Evolutionary conservation across 2,113 vertebrate species (phyloP).

Genomic region (Panthera leo): DNA sequence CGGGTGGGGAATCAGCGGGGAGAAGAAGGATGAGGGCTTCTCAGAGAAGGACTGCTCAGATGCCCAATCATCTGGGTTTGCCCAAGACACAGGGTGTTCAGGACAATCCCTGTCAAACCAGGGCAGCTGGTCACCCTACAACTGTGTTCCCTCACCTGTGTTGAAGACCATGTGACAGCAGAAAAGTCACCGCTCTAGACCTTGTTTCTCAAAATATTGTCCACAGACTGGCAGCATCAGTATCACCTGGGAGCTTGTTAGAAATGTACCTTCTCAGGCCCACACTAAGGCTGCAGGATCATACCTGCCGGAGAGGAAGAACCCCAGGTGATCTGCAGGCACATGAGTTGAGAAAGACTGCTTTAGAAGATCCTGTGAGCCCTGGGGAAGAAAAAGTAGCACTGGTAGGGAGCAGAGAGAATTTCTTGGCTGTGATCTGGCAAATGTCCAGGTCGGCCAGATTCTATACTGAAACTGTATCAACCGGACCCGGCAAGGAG

Average conservation of each 20-base stretch:
- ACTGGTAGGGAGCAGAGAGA: background rate
- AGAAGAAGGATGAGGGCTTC: background rate
- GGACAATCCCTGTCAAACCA: background rate
- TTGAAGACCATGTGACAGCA: background rate
- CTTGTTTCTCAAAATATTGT: background rate
- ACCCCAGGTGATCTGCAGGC: background rate
- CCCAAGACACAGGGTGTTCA: background rate
- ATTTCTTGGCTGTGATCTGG: background rate
- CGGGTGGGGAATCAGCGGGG: background rate
- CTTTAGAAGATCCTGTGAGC: background rate
- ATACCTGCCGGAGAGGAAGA: background rate
- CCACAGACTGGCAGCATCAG: background rate
- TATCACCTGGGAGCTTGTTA: background rate
- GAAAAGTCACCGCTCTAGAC: background rate
- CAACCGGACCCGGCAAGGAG: background rate
- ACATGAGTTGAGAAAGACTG: background rate
- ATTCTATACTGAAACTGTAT: background rate
- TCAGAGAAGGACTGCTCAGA: background rate
- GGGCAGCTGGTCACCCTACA: background rate
- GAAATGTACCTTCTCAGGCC: background rate
- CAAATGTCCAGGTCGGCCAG: background rate
- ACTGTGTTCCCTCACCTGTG: fast-evolving
- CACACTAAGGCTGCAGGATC: background rate
- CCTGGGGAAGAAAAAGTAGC: background rate
- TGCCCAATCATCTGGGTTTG: background rate